phyloP scores from a whole-genome alignment of 2,888 invertebrate species.

The Catonia carolina region DNA sequence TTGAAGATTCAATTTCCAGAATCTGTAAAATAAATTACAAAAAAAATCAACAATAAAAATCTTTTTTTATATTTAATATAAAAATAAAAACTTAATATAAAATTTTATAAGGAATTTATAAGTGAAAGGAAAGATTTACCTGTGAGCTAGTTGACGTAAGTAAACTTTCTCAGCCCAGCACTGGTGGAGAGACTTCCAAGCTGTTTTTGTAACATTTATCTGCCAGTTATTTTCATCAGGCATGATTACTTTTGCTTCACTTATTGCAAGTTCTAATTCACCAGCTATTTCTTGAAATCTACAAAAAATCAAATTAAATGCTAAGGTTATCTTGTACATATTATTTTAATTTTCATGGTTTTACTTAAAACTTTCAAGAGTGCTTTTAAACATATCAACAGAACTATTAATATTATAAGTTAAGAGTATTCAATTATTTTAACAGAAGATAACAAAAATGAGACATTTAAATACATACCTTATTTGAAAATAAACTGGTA shows the following conservation, averaged over 20 bases:
- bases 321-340: no score
- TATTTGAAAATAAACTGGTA: constrained; percentile 95
- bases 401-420: no score
- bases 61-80: neutral
- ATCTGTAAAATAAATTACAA: constrained; percentile 46
- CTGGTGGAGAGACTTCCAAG: constrained; percentile 49
- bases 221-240: constrained; percentile 30
- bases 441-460: no score
- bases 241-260: constrained; percentile 32
- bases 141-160: constrained; percentile 65
- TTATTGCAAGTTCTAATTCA: constrained; percentile 48
- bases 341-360: no score
- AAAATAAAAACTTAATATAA: constrained; percentile 6
- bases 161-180: constrained; percentile 79
- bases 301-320: no score
- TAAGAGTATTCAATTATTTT: no score
- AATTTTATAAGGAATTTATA: no score
- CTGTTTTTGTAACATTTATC: constrained; percentile 43
- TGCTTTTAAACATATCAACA: no score
- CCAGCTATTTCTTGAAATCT: constrained; percentile 90
- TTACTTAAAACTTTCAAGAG: no score
- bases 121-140: no score
- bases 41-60: neutral
- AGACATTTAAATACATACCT: constrained; percentile 43
- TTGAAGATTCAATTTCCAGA: constrained; percentile 84